Evolutionary conservation across 2,113 vertebrate genomes (phyloP).

Genomic region (Tiliqua scincoides): DNA sequence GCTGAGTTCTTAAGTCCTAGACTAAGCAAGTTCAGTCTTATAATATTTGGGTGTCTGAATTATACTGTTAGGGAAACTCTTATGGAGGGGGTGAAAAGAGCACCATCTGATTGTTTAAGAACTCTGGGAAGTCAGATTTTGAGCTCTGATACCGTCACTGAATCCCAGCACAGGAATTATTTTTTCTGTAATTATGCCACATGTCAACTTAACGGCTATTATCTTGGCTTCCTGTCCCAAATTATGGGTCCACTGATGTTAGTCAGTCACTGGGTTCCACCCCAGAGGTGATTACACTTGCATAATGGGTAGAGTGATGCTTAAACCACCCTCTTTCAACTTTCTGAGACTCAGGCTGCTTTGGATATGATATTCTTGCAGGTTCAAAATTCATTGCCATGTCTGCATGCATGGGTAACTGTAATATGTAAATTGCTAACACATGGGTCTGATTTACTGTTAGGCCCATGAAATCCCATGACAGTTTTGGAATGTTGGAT

Average conservation of each 20-base stretch:
- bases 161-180: background rate
- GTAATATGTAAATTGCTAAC: slow-evolving; percentile 7
- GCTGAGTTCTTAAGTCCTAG: background rate
- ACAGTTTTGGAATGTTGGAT: background rate
- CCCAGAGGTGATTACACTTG: background rate
- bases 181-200: background rate
- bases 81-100: background rate
- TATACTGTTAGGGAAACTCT: background rate
- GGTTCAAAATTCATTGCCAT: background rate
- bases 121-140: background rate
- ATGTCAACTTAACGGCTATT: background rate
- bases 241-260: background rate
- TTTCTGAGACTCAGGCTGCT: background rate
- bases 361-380: background rate
- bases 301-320: background rate
- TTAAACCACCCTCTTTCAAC: background rate
- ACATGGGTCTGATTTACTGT: slow-evolving; percentile 14
- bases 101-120: background rate
- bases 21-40: background rate
- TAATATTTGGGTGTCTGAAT: background rate
- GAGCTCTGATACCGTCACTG: background rate
- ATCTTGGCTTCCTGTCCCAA: background rate
- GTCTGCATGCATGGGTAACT: slow-evolving; percentile 1
- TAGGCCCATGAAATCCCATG: slow-evolving; percentile 12
- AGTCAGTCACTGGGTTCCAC: background rate